Evolutionary conservation across 2,113 vertebrate genomes (phyloP).

Genomic region (Psittacus erithacus): DNA sequence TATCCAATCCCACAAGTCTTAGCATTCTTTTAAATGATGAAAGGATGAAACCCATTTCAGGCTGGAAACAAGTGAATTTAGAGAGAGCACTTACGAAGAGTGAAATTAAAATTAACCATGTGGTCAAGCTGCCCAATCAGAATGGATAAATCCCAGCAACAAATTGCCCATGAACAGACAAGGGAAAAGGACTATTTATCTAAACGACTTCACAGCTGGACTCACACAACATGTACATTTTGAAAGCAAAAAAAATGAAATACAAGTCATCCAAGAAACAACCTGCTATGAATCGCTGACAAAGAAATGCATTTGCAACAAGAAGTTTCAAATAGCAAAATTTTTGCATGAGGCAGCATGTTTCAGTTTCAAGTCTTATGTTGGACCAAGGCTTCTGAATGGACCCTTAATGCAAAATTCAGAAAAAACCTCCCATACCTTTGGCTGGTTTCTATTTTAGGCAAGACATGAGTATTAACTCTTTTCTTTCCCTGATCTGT

Average conservation of each 20-base stretch:
- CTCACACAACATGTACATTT: conserved; percentile 16
- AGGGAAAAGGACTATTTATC: conserved; percentile 17
- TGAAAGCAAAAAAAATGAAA: conserved; percentile 27
- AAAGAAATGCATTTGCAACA: conserved; percentile 18
- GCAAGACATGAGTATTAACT: not conserved
- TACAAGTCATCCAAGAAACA: conserved; percentile 30
- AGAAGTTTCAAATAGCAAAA: not conserved
- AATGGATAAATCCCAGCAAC: not conserved
- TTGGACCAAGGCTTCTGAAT: not conserved
- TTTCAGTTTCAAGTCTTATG: not conserved
- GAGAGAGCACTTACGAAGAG: not conserved
- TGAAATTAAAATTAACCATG: not conserved
- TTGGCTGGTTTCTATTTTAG: not conserved
- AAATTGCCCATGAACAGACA: not conserved
- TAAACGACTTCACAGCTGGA: conserved; percentile 36
- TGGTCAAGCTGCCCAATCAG: not conserved
- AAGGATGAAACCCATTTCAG: not conserved
- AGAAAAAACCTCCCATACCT: not conserved
- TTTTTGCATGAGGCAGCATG: not conserved
- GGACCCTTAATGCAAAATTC: not conserved
- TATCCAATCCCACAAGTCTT: not conserved
- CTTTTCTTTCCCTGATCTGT: not conserved
- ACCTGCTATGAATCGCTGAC: conserved; percentile 30
- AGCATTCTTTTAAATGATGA: not conserved
- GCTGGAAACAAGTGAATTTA: not conserved